phyloP scores from a whole-genome alignment of 2,888 invertebrate species.

The Patella ulyssiponensis region DNA sequence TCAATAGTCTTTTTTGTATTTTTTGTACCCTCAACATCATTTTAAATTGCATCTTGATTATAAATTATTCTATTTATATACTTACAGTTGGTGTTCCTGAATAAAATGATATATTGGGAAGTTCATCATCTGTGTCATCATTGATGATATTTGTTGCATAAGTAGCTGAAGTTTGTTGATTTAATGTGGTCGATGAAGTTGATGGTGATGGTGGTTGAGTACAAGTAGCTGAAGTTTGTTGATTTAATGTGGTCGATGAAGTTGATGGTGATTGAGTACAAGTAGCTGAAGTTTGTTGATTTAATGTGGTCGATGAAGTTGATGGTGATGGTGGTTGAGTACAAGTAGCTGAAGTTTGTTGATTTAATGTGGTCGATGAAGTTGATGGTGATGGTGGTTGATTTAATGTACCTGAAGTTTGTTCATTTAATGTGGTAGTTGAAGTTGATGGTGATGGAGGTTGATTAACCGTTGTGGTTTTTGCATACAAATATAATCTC shows the following conservation, averaged over 20 bases:
- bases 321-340: no score
- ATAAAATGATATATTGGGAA: neutral
- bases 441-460: neutral
- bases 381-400: neutral
- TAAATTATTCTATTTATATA: neutral
- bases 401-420: neutral
- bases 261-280: neutral
- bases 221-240: no score
- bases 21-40: no score
- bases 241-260: no score
- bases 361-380: neutral
- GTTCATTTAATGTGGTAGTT: neutral
- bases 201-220: no score
- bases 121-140: neutral
- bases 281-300: neutral
- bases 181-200: no score
- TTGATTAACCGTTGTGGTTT: neutral
- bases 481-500: neutral
- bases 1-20: no score
- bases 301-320: neutral
- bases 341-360: neutral
- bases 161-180: no score
- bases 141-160: no score
- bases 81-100: constrained; percentile 4
- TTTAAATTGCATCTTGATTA: no score